Conservation (phyloP, 2,888 invertebrate genomes). For the Drosophila neotestacea region DNA sequence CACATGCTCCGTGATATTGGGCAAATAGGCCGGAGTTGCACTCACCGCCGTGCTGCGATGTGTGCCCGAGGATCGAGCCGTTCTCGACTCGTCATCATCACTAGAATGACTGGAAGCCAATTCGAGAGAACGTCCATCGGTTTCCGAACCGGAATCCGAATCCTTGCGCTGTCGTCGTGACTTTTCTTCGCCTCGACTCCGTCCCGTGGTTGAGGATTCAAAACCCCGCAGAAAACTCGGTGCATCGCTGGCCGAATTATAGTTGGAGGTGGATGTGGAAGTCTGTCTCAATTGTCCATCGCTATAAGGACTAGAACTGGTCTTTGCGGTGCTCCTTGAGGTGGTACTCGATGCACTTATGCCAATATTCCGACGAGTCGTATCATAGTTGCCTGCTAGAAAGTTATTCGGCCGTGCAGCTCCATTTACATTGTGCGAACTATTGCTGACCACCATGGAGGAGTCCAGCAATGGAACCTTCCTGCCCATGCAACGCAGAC, state of each 20-base stretch:
- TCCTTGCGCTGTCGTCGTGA: slow-evolving; percentile 86
- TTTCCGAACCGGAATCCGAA: slow-evolving; percentile 93
- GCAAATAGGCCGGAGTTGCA: slow-evolving; percentile 87
- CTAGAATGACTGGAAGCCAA: slow-evolving; percentile 98
- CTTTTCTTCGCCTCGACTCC: slow-evolving; percentile 80
- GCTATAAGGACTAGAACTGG: slow-evolving; percentile 96
- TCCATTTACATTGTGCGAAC: slow-evolving; percentile 90
- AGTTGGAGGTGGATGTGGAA: slow-evolving; percentile 94
- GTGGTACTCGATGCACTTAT: slow-evolving; percentile 98
- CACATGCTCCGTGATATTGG: slow-evolving; percentile 87
- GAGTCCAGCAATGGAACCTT: slow-evolving; percentile 93
- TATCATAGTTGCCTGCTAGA: slow-evolving; percentile 86
- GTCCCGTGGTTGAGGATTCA: slow-evolving; percentile 80
- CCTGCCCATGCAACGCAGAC: slow-evolving; percentile 91
- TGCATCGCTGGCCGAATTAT: slow-evolving; percentile 92
- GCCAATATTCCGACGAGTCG: slow-evolving; percentile 91
- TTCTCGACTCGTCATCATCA: slow-evolving; percentile 91
- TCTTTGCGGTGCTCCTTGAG: slow-evolving; percentile 96
- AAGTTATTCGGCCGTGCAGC: slow-evolving; percentile 81
- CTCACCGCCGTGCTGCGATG: slow-evolving; percentile 85
- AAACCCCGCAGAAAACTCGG: slow-evolving; percentile 89
- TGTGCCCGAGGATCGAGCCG: slow-evolving; percentile 83
- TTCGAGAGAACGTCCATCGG: slow-evolving; percentile 92
- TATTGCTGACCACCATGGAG: slow-evolving; percentile 90
- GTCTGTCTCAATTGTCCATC: slow-evolving; percentile 94